Evolutionary conservation across 2,888 invertebrate species (phyloP), one percentile per base, ranked within the genome.

Genomic region (Lasioglossum figueresi): DNA sequence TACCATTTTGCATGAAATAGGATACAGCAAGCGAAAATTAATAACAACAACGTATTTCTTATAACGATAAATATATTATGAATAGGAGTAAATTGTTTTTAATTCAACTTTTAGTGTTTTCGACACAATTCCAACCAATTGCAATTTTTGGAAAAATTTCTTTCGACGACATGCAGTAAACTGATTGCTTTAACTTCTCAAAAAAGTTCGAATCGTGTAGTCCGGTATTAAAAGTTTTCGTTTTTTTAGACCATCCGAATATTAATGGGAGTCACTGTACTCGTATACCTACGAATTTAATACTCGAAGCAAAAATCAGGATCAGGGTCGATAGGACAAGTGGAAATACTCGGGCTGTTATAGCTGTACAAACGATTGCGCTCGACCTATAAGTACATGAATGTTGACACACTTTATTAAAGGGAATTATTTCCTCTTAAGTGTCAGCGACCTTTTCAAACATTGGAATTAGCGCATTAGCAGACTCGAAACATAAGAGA

Each of bases 331-430:
- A 27, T 37, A 40, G 34, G 75, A 63, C 56, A 79, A 73, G 23
- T 84, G 68, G 45, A 59, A 68, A 68, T 52, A 76, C 75, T 74
- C 48, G 23, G 40, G n/a, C 66, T 68, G 45, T 74, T 84, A 75
- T 72, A 79, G 40, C 81, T 19, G 72, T 79, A 85, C 73, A 23
- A 71, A 68, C 43, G 75, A 77, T 78, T 79, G 82, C 31, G 34
- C 59, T n/a, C 76, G 84, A 84, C 75, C 86, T 86, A 84, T 87
- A 83, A 77, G 77, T 63, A 63, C 48, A 66, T 34, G 59, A 10
- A 78, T 81, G 56, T 88, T 86, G 83, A 84, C 84, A 80, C 68
- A 83, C 56, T 83, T 80, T 27, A 87, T 85, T 83, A 75, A 71
- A 23, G 70, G 19, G 70, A 88, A 88, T 88, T 78, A 81, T 84